These are phyloP conservation scores for Herminia tarsipennalis DNA, from an alignment of 2,888 invertebrate species.

Conservation along the genomic window DNA sequence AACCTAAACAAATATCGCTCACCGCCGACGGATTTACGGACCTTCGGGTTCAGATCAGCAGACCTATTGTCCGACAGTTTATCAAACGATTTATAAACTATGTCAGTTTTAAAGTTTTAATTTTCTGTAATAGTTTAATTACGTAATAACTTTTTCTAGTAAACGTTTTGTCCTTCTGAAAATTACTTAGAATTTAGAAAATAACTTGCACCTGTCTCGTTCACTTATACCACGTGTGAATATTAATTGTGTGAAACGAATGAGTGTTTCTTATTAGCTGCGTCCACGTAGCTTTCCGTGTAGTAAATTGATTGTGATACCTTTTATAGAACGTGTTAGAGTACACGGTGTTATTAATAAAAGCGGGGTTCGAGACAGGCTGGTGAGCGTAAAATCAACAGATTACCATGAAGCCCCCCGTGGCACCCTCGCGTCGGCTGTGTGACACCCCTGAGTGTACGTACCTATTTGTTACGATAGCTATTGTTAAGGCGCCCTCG, in stretches of 20 bases:
- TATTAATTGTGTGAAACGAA: constrained; percentile 54
- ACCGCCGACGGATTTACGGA: constrained; percentile 57
- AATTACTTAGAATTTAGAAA: constrained; percentile 5
- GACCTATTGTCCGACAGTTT: constrained; percentile 51
- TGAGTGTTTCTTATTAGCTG: constrained; percentile 62
- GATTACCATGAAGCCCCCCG: constrained; percentile 77
- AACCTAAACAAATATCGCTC: constrained; percentile 80
- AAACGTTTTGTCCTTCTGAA: constrained; percentile 6
- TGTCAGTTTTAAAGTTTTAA: constrained; percentile 17
- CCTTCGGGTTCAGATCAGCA: constrained; percentile 35
- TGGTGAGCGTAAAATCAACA: constrained; percentile 84
- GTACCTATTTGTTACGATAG: constrained; percentile 78
- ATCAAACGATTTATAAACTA: constrained; percentile 37
- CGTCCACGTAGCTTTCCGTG: constrained; percentile 30
- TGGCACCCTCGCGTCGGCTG: constrained; percentile 58
- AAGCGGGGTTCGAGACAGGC: constrained; percentile 70
- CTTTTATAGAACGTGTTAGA: constrained; percentile 75
- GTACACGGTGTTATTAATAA: constrained; percentile 76
- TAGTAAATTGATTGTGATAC: constrained; percentile 57
- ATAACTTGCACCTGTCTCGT: constrained; percentile 25
- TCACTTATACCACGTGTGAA: constrained; percentile 47
- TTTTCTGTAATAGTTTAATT: constrained; percentile 8
- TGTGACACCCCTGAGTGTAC: constrained; percentile 67
- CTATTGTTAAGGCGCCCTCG: constrained; percentile 66
- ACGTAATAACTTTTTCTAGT: constrained; percentile 3